A percentile compares a stretch with the other conserved stretches of the same genome.
Evolutionary conservation across 2,888 invertebrate genomes (phyloP).

Genomic region (Orthonychiurus folsomi): DNA sequence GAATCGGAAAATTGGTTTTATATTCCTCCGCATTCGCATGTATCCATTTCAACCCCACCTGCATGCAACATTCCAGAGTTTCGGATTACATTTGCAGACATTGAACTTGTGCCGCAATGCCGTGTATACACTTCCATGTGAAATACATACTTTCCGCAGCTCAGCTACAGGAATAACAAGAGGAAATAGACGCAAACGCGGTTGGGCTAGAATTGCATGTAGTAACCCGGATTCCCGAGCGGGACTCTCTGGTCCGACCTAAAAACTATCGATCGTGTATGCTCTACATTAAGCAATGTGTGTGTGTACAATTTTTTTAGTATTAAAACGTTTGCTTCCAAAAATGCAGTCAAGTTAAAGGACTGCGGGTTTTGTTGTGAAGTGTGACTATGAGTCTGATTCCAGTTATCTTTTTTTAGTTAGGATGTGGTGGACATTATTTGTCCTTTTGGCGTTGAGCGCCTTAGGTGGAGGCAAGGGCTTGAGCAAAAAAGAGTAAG

Average conservation of each 20-base stretch:
- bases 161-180: no score
- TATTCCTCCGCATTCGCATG: no score
- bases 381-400: no score
- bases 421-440: neutral
- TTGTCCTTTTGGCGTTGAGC: neutral
- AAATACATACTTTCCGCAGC: no score
- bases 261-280: conserved; percentile 11
- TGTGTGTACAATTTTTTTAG: neutral
- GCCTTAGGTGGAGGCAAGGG: neutral
- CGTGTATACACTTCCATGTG: no score
- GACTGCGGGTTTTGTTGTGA: no score
- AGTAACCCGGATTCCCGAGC: conserved; percentile 4
- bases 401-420: neutral
- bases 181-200: neutral
- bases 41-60: no score
- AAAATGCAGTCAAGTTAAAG: neutral
- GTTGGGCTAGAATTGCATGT: neutral
- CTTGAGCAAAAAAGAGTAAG: neutral
- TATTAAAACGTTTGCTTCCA: neutral
- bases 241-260: conserved; percentile 12
- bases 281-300: neutral
- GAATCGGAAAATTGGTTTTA: no score
- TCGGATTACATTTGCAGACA: no score
- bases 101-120: no score
- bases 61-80: no score